phyloP scores from a whole-genome alignment of 1,140 invertebrate species.

The Dendrolimus kikuchii region DNA sequence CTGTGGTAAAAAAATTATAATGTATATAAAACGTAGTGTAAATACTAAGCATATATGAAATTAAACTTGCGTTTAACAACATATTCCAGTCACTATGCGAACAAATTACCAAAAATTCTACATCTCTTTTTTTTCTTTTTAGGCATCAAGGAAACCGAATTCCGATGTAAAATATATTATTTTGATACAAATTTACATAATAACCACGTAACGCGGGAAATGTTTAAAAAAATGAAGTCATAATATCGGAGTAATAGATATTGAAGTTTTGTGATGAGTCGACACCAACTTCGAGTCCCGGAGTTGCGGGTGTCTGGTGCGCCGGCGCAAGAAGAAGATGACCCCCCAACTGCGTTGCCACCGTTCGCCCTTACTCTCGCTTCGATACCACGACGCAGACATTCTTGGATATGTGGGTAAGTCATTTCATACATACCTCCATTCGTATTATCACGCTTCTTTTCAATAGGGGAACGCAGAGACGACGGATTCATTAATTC shows the following conservation, averaged over 20 bases:
- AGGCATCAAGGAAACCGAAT: conserved; percentile 13
- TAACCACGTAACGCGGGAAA: no score
- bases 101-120: conserved; percentile 3
- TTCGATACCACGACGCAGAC: conserved; percentile 51
- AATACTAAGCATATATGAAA: no score
- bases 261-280: conserved; percentile 43
- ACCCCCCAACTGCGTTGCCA: conserved; percentile 43
- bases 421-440: conserved; percentile 12
- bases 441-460: neutral
- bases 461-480: no score
- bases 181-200: no score
- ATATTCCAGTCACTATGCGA: neutral
- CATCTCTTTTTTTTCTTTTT: conserved; percentile 3
- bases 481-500: no score
- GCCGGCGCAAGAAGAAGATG: conserved; percentile 42
- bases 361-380: conserved; percentile 57
- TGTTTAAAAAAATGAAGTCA: no score
- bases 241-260: neutral
- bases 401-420: conserved; percentile 66
- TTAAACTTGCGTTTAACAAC: no score
- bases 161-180: neutral
- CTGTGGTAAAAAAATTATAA: no score
- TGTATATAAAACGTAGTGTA: no score
- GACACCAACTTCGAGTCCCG: conserved; percentile 51
- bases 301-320: conserved; percentile 60